Conservation (phyloP, 2,113 vertebrate species). For the Jaculus jaculus region DNA sequence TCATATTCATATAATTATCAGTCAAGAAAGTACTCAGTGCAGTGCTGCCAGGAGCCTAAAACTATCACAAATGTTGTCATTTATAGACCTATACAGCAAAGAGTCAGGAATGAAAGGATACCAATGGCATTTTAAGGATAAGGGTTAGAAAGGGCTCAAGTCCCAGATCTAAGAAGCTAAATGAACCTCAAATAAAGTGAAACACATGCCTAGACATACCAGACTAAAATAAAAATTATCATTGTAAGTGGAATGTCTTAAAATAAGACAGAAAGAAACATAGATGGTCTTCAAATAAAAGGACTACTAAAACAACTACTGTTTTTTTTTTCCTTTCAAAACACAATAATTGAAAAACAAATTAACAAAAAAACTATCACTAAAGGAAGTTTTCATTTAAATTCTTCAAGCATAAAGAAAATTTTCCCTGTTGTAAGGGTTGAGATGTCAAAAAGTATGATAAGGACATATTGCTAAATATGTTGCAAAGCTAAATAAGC, state of each 20-base stretch:
- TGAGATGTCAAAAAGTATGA: background rate
- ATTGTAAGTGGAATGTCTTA: conserved; percentile 13
- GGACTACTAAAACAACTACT: conserved; percentile 8
- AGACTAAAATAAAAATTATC: conserved; percentile 30
- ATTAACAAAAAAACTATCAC: background rate
- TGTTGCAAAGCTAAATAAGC: background rate
- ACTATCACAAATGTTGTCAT: background rate
- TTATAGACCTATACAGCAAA: background rate
- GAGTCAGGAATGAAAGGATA: background rate
- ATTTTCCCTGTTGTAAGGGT: background rate
- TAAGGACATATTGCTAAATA: background rate
- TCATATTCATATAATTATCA: background rate
- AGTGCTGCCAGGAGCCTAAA: background rate
- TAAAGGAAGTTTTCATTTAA: background rate
- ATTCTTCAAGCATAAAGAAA: background rate
- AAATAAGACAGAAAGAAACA: background rate
- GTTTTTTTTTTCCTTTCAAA: background rate
- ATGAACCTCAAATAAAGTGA: background rate
- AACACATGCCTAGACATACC: background rate
- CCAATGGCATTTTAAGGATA: background rate
- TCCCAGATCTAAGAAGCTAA: background rate
- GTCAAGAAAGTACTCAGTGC: background rate
- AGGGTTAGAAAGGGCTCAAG: background rate
- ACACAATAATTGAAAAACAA: background rate
- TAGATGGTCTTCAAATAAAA: background rate